Conservation (phyloP, 1,140 invertebrate species). For the Bombus pascuorum region DNA sequence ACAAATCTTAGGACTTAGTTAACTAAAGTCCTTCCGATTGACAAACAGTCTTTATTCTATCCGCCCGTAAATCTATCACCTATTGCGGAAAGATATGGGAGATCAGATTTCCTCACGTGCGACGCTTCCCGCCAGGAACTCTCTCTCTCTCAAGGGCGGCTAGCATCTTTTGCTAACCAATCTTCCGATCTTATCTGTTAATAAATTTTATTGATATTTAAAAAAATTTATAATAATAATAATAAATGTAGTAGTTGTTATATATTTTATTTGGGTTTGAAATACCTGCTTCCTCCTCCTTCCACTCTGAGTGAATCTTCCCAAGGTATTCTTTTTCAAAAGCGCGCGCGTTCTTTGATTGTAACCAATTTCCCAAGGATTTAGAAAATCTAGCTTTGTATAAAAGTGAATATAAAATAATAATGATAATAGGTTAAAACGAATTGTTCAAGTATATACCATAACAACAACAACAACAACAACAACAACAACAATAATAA, state of each 20-base stretch:
- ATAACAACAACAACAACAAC: too few species aligned
- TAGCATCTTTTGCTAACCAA: too few species aligned
- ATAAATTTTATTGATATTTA: not conserved
- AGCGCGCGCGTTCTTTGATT: slow-evolving; percentile 84
- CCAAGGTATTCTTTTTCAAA: slow-evolving; percentile 92
- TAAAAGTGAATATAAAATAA: slow-evolving; percentile 5
- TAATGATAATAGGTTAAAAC: not conserved
- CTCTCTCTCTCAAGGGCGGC: not conserved
- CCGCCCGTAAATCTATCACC: too few species aligned
- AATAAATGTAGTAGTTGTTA: not conserved
- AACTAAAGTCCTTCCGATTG: too few species aligned
- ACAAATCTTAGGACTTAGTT: too few species aligned
- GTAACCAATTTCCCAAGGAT: slow-evolving; percentile 86
- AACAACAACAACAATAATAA: too few species aligned
- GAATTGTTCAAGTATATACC: not conserved
- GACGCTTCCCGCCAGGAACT: too few species aligned
- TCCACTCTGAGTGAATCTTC: slow-evolving; percentile 95
- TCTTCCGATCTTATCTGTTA: not conserved
- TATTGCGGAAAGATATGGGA: too few species aligned
- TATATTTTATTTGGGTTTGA: slow-evolving; percentile 78
- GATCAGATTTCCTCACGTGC: too few species aligned
- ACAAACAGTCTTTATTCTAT: too few species aligned
- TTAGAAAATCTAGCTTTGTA: slow-evolving; percentile 88
- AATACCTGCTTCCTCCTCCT: slow-evolving; percentile 92
- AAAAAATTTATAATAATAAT: not conserved